These are phyloP conservation scores for Stegophylla sp. DNA, from an alignment of 2,888 invertebrate species.

Conservation along the genomic window DNA sequence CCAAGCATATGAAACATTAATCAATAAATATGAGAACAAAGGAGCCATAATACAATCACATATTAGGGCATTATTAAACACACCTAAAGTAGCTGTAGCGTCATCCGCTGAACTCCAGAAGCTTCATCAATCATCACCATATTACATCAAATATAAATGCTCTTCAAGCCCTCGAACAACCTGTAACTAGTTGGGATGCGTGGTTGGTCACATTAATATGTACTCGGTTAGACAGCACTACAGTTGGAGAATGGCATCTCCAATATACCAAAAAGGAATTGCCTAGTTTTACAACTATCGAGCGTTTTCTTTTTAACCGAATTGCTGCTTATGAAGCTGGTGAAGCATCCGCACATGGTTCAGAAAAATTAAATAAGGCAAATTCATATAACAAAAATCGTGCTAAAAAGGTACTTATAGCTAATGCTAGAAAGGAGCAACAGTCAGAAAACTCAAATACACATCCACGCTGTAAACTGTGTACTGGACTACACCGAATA, in stretches of 20 bases:
- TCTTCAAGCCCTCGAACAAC: not conserved
- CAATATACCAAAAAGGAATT: no score
- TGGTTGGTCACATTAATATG: not conserved
- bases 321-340: constrained; percentile 2
- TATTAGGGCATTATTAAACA: not conserved
- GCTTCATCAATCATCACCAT: not conserved
- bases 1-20: no score
- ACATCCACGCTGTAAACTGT: not conserved
- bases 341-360: not conserved
- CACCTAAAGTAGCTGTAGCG: not conserved
- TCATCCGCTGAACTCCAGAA: not conserved
- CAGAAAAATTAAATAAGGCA: not conserved
- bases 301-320: not conserved
- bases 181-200: not conserved
- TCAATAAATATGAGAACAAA: not conserved
- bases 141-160: not conserved
- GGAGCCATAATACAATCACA: not conserved
- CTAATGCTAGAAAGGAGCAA: not conserved
- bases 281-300: no score
- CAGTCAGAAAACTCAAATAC: not conserved
- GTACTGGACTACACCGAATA: not conserved
- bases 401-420: not conserved
- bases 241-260: no score
- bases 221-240: no score
- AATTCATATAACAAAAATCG: not conserved